Evolutionary conservation across 2,888 invertebrate species (phyloP), one percentile per base, ranked within the genome.

Genomic region (Chaitophorus viminalis): DNA sequence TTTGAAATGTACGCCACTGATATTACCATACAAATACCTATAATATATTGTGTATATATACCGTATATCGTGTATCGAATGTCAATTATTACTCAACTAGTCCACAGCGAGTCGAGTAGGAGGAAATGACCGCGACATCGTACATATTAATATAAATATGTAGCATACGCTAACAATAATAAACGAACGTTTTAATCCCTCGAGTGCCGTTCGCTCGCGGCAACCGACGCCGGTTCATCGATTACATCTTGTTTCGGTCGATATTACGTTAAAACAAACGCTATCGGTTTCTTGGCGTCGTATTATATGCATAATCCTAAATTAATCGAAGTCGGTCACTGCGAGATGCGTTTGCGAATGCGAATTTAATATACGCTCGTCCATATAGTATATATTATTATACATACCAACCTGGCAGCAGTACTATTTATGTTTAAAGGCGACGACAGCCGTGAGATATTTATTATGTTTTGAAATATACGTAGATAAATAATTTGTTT

Each of bases 121-220:
- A 21, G 60, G 4, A 25, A 21, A 60, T 60, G 11, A 52, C 52
- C 52, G 52, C 52, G 52, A 8, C 68, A 18, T 78, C n/a, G n/a
- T n/a, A n/a, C n/a, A n/a, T n/a, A n/a, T n/a, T n/a, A n/a, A n/a
- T n/a, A n/a, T n/a, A n/a, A n/a, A n/a, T n/a, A n/a, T n/a, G n/a
- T n/a, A n/a, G n/a, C n/a, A n/a, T n/a, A n/a, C n/a, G n/a, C n/a
- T n/a, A n/a, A n/a, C n/a, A n/a, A n/a, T n/a, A n/a, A n/a, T n/a
- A n/a, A n/a, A n/a, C n/a, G 74, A 54, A 74, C 36, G n/a, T 82
- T 82, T 54, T 82, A 74, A 82, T 82, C 83, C 83, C 60, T 21
- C 60, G 60, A 75, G 29, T 21, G 21, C n/a, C 46, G 46, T 46
- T 9, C 31, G 14, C 52, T 77, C 9, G n/a, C 36, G 78, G n/a